phyloP scores from a whole-genome alignment of 2,113 vertebrate species.

The Cheilinus undulatus region DNA sequence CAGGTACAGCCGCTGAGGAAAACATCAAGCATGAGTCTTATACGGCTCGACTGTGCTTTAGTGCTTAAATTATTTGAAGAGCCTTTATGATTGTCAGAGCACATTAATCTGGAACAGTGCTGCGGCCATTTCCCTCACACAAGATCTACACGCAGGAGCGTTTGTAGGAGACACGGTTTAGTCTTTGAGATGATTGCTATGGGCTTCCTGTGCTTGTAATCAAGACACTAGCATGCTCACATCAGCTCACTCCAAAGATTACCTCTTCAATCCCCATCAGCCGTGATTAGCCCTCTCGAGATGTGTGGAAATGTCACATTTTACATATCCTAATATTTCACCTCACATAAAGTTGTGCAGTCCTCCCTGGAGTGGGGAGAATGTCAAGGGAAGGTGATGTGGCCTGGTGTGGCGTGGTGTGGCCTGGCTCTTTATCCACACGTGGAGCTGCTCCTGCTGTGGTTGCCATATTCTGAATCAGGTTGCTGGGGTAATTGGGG shows the following conservation, averaged over 20 bases:
- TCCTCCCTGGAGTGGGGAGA: slow-evolving; percentile 56
- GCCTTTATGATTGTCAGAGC: slow-evolving; percentile 61
- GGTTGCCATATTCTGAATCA: slow-evolving; percentile 55
- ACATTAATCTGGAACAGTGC: slow-evolving; percentile 51
- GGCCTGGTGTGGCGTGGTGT: slow-evolving; percentile 24
- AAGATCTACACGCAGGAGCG: slow-evolving; percentile 44
- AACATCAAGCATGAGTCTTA: slow-evolving; percentile 51
- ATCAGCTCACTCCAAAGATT: slow-evolving; percentile 65
- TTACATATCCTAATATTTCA: slow-evolving; percentile 84
- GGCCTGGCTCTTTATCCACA: slow-evolving; percentile 22
- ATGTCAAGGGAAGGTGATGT: slow-evolving; percentile 70
- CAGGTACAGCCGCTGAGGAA: slow-evolving; percentile 54
- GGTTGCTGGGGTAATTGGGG: slow-evolving; percentile 78
- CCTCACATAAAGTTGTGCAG: slow-evolving; percentile 58
- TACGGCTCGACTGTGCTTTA: slow-evolving; percentile 59
- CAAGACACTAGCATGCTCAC: slow-evolving; percentile 57
- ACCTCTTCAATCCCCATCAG: slow-evolving; percentile 75
- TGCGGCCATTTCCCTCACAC: slow-evolving; percentile 39
- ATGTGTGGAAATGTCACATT: slow-evolving; percentile 82
- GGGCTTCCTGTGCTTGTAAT: slow-evolving; percentile 65
- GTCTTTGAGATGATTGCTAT: slow-evolving; percentile 48
- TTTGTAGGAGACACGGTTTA: slow-evolving; percentile 36
- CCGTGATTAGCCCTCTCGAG: slow-evolving; percentile 78
- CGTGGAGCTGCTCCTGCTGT: slow-evolving; percentile 46
- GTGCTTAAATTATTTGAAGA: slow-evolving; percentile 64